Evolutionary conservation across 2,113 vertebrate genomes (phyloP).

Genomic region (Psittacula cyanocephala): DNA sequence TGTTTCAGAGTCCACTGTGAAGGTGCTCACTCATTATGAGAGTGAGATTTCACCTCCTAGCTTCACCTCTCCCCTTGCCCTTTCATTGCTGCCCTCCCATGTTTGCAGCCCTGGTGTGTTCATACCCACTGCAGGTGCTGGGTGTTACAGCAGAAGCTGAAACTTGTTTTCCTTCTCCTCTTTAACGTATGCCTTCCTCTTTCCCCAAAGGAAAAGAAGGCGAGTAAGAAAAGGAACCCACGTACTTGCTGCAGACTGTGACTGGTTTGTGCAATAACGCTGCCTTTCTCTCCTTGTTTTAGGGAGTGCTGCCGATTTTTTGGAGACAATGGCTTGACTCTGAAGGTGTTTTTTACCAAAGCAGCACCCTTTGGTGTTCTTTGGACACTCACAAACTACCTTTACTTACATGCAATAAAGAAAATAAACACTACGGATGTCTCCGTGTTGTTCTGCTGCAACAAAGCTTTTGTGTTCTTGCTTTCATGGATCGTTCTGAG

Average conservation of each 20-base stretch:
- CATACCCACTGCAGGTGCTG: background rate
- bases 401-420: conserved; percentile 97
- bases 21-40: background rate
- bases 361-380: conserved; percentile 93
- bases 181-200: background rate
- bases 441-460: conserved; percentile 97
- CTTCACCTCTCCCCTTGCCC: background rate
- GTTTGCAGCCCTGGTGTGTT: background rate
- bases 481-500: conserved; percentile 97
- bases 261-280: conserved; percentile 42
- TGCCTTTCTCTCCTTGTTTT: conserved; percentile 72
- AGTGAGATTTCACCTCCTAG: background rate
- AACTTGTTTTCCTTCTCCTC: background rate
- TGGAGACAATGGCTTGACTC: conserved; percentile 92
- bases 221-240: background rate
- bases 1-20: background rate
- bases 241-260: background rate
- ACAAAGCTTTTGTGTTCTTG: conserved; percentile 98
- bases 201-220: background rate
- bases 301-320: conserved; percentile 96
- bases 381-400: conserved; percentile 97
- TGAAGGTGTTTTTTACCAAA: conserved; percentile 94
- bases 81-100: background rate
- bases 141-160: background rate
- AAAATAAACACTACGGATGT: conserved; percentile 96